Evolutionary conservation across 2,113 vertebrate species (phyloP).

Genomic region (Henicopernis longicauda): DNA sequence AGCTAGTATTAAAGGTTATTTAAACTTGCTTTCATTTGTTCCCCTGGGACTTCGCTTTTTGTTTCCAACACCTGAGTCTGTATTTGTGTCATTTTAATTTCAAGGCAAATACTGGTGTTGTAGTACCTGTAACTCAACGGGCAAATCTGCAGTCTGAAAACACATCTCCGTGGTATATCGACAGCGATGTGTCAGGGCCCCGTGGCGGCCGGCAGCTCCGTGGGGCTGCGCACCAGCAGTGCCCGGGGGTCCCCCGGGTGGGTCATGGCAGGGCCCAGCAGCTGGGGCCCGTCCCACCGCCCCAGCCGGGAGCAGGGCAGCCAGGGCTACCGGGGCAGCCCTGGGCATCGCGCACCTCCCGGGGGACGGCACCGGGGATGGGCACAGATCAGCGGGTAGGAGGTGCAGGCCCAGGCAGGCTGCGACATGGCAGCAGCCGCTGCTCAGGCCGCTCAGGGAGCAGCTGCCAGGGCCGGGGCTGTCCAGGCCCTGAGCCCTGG

Average conservation of each 20-base stretch:
- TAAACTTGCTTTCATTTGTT: neutral
- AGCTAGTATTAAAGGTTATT: neutral
- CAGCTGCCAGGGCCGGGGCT: neutral
- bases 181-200: rapidly evolving
- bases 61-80: neutral
- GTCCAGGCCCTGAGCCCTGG: neutral
- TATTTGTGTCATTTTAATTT: neutral
- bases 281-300: rapidly evolving
- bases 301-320: neutral
- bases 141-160: neutral
- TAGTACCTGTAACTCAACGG: neutral
- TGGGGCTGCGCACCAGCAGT: rapidly evolving
- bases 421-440: rapidly evolving
- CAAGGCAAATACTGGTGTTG: neutral
- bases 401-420: neutral
- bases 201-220: rapidly evolving
- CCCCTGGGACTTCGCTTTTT: neutral
- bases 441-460: rapidly evolving
- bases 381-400: rapidly evolving
- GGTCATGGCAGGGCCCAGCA: neutral
- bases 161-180: neutral
- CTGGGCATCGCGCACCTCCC: rapidly evolving
- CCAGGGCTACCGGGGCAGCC: rapidly evolving
- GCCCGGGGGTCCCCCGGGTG: rapidly evolving
- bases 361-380: rapidly evolving